Percentiles rank a stretch among this genome's conserved stretches.
These are phyloP conservation scores for Sarcophaga rosellei DNA, from an alignment of 2,888 invertebrate species.

Conservation along the genomic window DNA sequence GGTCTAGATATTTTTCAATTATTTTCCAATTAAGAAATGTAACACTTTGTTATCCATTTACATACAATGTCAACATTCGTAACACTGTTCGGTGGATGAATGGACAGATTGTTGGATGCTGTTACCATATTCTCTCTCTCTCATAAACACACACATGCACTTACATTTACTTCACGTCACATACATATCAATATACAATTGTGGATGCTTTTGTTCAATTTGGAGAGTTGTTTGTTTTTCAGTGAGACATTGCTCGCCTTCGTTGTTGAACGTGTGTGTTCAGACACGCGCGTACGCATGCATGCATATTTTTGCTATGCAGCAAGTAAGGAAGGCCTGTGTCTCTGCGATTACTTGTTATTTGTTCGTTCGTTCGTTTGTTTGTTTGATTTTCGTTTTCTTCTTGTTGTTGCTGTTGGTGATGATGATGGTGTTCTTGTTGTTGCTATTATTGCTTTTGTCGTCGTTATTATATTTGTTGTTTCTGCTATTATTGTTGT, in stretches of 20 bases:
- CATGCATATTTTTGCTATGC: constrained; percentile 63
- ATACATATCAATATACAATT: constrained; percentile 4
- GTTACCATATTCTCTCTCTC: constrained; percentile 10
- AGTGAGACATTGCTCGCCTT: constrained; percentile 64
- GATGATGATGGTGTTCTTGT: constrained; percentile 44
- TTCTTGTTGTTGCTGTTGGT: constrained; percentile 43
- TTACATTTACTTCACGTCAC: constrained; percentile 13
- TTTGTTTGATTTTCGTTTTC: constrained; percentile 42
- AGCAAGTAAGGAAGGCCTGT: constrained; percentile 62
- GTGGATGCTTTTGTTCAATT: constrained; percentile 56
- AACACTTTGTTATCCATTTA: too few relatives aligned
- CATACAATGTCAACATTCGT: not conserved
- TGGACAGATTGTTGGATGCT: constrained; percentile 8
- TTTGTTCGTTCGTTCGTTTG: constrained; percentile 44
- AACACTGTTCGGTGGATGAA: constrained; percentile 45
- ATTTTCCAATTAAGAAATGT: too few relatives aligned
- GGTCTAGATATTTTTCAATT: too few relatives aligned
- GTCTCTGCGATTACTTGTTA: constrained; percentile 58
- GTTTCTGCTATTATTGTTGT: constrained; percentile 42
- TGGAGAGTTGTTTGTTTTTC: constrained; percentile 62
- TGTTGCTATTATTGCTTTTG: constrained; percentile 37
- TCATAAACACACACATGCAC: constrained; percentile 13
- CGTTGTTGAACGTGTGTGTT: constrained; percentile 65
- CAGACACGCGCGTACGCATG: constrained; percentile 66
- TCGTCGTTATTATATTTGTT: constrained; percentile 22